Evolutionary conservation across 1,140 invertebrate species (phyloP).

Genomic region (Drosophila murphyi): DNA sequence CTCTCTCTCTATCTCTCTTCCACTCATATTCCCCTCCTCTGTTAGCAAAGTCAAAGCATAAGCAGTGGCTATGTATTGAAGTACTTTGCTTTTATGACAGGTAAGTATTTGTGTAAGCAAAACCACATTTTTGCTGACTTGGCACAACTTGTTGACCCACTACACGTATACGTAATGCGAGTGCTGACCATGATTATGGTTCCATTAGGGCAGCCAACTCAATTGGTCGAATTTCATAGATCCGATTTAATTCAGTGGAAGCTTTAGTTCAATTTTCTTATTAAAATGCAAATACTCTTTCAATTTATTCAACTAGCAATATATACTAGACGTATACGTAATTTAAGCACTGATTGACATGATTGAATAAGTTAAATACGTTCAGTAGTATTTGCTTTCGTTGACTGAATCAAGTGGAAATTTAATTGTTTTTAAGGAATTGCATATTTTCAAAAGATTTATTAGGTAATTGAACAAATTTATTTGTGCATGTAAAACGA

Average conservation of each 20-base stretch:
- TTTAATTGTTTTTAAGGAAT: no score
- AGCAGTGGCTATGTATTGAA: constrained; percentile 40
- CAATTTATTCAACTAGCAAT: background rate
- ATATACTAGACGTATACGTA: no score
- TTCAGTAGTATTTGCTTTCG: no score
- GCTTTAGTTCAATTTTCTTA: background rate
- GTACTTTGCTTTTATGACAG: constrained; percentile 68
- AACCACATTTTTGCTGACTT: constrained; percentile 67
- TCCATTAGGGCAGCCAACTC: constrained; percentile 10
- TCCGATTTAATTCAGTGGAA: background rate
- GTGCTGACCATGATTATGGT: constrained; percentile 11
- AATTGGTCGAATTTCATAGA: constrained; percentile 2
- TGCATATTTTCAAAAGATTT: no score
- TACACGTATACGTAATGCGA: constrained; percentile 45
- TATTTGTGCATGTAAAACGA: no score
- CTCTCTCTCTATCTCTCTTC: no score
- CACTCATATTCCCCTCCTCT: background rate
- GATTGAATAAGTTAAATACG: no score
- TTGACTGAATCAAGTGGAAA: no score
- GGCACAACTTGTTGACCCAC: constrained; percentile 54
- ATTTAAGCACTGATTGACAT: no score
- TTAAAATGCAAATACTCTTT: background rate
- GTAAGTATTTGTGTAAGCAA: constrained; percentile 62
- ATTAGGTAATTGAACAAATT: no score
- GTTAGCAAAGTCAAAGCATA: constrained; percentile 28